Evolutionary conservation across 2,797 vertebrate species (phyloP).

Genomic region (Graptemys geographica): DNA sequence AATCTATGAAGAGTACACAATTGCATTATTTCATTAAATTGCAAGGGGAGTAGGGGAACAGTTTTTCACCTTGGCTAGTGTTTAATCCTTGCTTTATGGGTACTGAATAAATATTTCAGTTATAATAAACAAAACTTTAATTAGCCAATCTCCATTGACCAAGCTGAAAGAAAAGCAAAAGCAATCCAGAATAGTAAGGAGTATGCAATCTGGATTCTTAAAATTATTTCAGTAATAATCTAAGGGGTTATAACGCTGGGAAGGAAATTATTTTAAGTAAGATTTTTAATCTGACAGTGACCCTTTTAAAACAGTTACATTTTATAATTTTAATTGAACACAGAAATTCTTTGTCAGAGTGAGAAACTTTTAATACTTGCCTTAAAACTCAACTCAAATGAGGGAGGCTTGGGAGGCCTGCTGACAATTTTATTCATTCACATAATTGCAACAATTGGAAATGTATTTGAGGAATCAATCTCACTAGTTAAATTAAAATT

Average conservation of each 20-base stretch:
- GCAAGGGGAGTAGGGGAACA: not conserved
- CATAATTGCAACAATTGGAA: not conserved
- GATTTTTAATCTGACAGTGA: not conserved
- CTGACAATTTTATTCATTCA: not conserved
- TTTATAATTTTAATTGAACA: not conserved
- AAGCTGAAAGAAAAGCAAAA: not conserved
- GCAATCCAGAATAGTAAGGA: not conserved
- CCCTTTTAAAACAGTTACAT: not conserved
- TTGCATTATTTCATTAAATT: not conserved
- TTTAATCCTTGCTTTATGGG: not conserved
- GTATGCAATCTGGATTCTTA: not conserved
- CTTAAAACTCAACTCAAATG: slow-evolving; percentile 16
- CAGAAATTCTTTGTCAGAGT: not conserved
- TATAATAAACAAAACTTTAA: not conserved
- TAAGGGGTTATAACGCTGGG: not conserved
- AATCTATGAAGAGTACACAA: not conserved
- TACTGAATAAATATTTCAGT: not conserved
- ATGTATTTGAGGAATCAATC: not conserved
- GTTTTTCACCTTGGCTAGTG: not conserved
- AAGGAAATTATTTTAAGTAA: not conserved
- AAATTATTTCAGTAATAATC: not conserved
- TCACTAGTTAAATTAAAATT: not conserved
- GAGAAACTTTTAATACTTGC: not conserved
- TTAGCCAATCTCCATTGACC: not conserved
- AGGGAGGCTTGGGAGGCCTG: not conserved